Conservation (phyloP, 2,888 invertebrate genomes). For the Cephus nigrinus region DNA sequence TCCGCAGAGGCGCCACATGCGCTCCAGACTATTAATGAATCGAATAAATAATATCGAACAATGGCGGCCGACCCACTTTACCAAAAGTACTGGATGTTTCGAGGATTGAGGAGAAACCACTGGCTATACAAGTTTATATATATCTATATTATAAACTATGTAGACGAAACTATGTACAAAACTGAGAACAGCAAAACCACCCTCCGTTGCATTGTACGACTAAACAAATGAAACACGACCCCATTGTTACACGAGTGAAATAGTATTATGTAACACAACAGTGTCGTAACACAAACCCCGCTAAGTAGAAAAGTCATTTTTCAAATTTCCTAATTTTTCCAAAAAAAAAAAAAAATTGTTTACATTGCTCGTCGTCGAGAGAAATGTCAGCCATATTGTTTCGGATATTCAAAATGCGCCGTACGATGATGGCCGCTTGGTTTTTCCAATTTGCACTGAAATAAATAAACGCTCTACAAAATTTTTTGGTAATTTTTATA, state of each 20-base stretch:
- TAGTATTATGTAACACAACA: not conserved
- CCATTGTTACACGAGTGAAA: not conserved
- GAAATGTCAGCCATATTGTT: not conserved
- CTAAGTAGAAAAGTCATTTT: not conserved
- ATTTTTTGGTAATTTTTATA: not conserved
- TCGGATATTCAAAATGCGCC: not conserved
- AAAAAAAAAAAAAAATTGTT: not conserved
- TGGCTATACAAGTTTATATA: not conserved
- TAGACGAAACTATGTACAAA: not conserved
- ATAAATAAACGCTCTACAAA: not conserved
- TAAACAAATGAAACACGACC: not conserved
- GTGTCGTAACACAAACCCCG: not conserved
- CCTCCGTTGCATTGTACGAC: not conserved
- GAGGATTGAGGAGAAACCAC: not conserved
- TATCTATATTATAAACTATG: not conserved
- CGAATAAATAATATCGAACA: conserved; percentile 39
- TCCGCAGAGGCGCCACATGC: conserved; percentile 14
- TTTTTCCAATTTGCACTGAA: not conserved
- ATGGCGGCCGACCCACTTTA: conserved; percentile 31
- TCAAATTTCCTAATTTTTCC: not conserved
- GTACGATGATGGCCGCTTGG: not conserved
- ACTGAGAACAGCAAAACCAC: not conserved
- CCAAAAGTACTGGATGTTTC: conserved; percentile 3
- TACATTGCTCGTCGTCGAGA: not conserved
- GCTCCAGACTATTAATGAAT: conserved; percentile 26